Conservation (phyloP, 2,113 vertebrate species). For the Megatriorchis doriae region DNA sequence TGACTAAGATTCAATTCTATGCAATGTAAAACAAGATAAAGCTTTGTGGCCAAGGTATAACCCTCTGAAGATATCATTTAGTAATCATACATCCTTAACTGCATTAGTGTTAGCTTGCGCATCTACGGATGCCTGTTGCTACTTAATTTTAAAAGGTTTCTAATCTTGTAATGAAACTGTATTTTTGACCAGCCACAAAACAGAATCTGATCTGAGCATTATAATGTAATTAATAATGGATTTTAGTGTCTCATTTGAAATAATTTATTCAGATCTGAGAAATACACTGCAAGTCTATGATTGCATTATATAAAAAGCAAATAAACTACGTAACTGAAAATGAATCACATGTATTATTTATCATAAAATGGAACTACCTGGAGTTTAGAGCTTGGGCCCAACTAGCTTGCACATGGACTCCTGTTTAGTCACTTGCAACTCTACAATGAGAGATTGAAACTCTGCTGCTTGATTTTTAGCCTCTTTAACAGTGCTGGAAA, state of each 20-base stretch:
- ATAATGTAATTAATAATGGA: constrained; percentile 49
- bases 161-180: constrained; percentile 43
- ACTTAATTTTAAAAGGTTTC: constrained; percentile 52
- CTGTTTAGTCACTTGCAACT: background rate
- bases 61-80: background rate
- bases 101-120: background rate
- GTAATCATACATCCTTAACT: background rate
- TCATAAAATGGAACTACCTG: background rate
- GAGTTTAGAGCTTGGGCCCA: background rate
- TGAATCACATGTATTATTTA: background rate
- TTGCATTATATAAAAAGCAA: constrained; percentile 43
- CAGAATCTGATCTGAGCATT: constrained; percentile 37
- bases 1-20: background rate
- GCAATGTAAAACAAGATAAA: background rate
- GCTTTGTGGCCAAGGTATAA: background rate
- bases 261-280: constrained; percentile 46
- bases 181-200: constrained; percentile 36
- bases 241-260: constrained; percentile 30
- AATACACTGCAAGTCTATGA: constrained; percentile 12
- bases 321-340: constrained; percentile 29
- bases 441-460: background rate
- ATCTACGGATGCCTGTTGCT: background rate
- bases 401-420: background rate
- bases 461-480: background rate
- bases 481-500: background rate